Evolutionary conservation across 2,113 vertebrate species (phyloP).

Genomic region (Peromyscus polionotus): DNA sequence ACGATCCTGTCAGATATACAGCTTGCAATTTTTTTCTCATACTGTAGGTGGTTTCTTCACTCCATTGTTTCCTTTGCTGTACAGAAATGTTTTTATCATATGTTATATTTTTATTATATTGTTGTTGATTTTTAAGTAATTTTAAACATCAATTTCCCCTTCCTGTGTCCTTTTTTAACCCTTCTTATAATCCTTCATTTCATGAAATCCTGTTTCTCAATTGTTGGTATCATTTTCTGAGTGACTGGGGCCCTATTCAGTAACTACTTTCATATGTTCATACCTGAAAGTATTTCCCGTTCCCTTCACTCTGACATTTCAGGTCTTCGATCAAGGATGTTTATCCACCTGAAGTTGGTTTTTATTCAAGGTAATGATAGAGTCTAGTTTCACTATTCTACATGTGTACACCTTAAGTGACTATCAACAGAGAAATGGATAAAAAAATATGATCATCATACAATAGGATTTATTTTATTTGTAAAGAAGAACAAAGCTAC

Average conservation of each 20-base stretch:
- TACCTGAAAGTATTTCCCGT: not conserved
- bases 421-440: not conserved
- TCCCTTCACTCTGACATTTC: not conserved
- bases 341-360: not conserved
- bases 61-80: not conserved
- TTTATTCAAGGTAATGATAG: no score
- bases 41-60: no score
- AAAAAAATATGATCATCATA: not conserved
- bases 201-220: not conserved
- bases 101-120: not conserved
- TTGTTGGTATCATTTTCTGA: not conserved
- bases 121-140: not conserved
- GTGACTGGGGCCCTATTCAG: not conserved
- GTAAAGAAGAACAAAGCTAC: not conserved
- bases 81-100: not conserved
- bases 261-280: not conserved
- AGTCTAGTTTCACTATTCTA: not conserved
- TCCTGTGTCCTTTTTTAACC: not conserved
- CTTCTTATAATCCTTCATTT: not conserved
- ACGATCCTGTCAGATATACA: not conserved
- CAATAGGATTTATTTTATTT: not conserved
- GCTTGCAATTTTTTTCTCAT: not conserved
- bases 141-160: not conserved
- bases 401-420: not conserved
- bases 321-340: not conserved